These are phyloP conservation scores for Apodemus sylvaticus DNA, from an alignment of 2,113 vertebrate species.

Conservation along the genomic window DNA sequence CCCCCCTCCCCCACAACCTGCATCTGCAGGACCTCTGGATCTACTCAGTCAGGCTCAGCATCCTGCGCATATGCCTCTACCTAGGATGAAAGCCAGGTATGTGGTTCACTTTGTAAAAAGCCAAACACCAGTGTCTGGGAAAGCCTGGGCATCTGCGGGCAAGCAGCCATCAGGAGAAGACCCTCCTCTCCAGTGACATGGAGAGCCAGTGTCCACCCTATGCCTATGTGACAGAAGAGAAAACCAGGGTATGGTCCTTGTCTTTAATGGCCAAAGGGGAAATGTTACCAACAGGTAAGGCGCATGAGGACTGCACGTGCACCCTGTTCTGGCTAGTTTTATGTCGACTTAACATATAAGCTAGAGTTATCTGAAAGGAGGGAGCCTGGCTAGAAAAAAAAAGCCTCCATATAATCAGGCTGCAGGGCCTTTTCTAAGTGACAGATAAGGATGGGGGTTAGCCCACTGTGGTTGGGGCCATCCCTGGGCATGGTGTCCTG, in stretches of 20 bases:
- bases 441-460: background rate
- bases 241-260: slow-evolving; percentile 3
- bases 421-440: background rate
- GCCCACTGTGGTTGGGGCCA: background rate
- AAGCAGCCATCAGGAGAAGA: background rate
- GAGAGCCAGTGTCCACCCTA: background rate
- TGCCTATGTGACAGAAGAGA: background rate
- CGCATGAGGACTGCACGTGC: slow-evolving; percentile 22
- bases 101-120: slow-evolving; percentile 28
- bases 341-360: background rate
- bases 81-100: slow-evolving; percentile 49
- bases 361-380: background rate
- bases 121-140: slow-evolving; percentile 68
- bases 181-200: background rate
- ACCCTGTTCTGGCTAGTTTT: background rate
- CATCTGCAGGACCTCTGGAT: background rate
- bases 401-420: background rate
- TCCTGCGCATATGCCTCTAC: slow-evolving; percentile 46
- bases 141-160: slow-evolving; percentile 53
- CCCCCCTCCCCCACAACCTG: background rate
- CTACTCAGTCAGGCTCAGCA: slow-evolving; percentile 58
- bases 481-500: background rate
- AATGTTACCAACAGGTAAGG: slow-evolving; percentile 36
- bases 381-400: background rate
- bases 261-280: background rate